Evolutionary conservation across 2,888 invertebrate species (phyloP).

Genomic region (Drosophila mimetica): DNA sequence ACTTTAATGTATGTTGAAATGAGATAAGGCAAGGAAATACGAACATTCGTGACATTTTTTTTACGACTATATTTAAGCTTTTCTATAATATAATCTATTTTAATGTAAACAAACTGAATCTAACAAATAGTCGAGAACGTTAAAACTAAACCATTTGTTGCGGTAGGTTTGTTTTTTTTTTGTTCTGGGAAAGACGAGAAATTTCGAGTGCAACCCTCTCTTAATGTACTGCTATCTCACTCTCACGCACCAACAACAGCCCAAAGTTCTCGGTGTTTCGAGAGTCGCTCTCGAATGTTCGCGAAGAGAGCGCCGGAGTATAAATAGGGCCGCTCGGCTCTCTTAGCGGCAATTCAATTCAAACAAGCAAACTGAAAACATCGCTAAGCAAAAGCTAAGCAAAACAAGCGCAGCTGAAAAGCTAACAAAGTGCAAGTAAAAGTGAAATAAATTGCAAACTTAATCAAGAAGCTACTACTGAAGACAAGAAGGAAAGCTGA

Average conservation of each 20-base stretch:
- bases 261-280: slow-evolving; percentile 32
- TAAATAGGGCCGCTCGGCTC: slow-evolving; percentile 56
- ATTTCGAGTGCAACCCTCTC: background rate
- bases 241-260: background rate
- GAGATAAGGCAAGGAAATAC: too few relatives aligned
- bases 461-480: background rate
- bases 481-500: slow-evolving; percentile 26
- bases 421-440: background rate
- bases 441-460: background rate
- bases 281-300: slow-evolving; percentile 58
- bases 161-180: background rate
- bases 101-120: background rate
- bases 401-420: slow-evolving; percentile 10
- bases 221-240: background rate
- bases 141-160: background rate
- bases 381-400: slow-evolving; percentile 28
- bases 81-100: background rate
- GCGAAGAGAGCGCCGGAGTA: slow-evolving; percentile 48
- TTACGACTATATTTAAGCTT: background rate
- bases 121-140: background rate
- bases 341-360: slow-evolving; percentile 55
- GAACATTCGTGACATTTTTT: too few relatives aligned
- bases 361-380: slow-evolving; percentile 61
- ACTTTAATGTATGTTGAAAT: too few relatives aligned
- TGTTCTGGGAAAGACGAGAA: background rate